Evolutionary conservation across 1,140 invertebrate species (phyloP).

Genomic region (Aphaenogaster ashmeadi): DNA sequence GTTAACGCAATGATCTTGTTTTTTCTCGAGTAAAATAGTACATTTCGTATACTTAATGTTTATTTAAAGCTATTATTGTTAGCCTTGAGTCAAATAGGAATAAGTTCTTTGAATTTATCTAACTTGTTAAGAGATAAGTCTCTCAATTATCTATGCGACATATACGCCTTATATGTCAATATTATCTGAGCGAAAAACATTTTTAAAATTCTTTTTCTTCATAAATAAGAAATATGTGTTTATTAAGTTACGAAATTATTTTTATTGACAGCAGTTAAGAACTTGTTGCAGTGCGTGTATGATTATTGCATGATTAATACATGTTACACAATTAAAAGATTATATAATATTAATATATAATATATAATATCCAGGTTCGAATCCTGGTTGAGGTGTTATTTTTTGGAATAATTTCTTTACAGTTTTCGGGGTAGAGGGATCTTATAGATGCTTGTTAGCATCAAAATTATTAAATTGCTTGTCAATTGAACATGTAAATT

Average conservation of each 20-base stretch:
- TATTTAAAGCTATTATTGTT: neutral
- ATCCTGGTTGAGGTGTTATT: no score
- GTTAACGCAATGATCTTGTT: neutral
- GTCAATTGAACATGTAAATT: no score
- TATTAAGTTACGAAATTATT: slow-evolving; percentile 5
- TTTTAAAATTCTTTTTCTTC: neutral
- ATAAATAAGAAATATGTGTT: neutral
- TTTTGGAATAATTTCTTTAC: no score
- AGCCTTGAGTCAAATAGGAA: neutral
- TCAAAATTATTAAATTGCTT: no score
- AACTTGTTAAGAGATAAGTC: neutral
- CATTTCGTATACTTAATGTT: neutral
- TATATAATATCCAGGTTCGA: no score
- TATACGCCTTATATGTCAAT: neutral
- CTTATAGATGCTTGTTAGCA: no score
- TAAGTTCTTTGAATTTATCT: neutral
- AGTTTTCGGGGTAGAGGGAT: no score
- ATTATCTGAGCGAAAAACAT: neutral
- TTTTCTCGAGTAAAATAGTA: neutral
- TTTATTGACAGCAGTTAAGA: neutral
- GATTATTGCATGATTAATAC: neutral
- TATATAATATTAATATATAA: neutral
- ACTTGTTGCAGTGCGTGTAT: neutral
- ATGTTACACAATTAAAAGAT: neutral
- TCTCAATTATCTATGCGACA: neutral